phyloP scores from a whole-genome alignment of 2,797 vertebrate species.

The Clarias fuscus region DNA sequence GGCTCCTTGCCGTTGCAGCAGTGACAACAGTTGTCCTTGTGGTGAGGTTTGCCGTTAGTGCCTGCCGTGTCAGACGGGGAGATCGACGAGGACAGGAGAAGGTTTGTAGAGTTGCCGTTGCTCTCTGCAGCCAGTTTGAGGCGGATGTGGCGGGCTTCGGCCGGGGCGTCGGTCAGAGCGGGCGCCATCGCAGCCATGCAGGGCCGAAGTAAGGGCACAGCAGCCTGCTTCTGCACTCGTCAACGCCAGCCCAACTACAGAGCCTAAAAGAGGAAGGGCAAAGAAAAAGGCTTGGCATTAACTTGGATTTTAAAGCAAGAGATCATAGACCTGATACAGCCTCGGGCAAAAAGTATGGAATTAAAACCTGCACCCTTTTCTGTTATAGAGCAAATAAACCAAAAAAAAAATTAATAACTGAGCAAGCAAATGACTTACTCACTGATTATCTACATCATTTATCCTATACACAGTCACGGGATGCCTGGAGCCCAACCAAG shows the following conservation, averaged over 20 bases:
- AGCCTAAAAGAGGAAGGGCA: constrained; percentile 27
- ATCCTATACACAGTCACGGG: too few species aligned
- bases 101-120: constrained; percentile 92
- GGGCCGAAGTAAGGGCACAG: constrained; percentile 91
- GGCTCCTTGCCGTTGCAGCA: constrained; percentile 63
- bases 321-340: not conserved
- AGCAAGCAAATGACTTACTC: too few species aligned
- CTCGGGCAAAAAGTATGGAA: too few species aligned
- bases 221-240: constrained; percentile 89
- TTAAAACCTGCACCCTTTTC: too few species aligned
- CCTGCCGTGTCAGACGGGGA: constrained; percentile 54
- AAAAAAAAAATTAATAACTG: too few species aligned
- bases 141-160: constrained; percentile 99
- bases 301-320: not conserved
- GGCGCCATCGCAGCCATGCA: constrained; percentile 99
- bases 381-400: too few species aligned
- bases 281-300: not conserved
- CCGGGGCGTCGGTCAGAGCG: constrained; percentile 99
- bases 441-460: too few species aligned
- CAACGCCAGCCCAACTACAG: constrained; percentile 82
- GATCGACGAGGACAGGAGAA: constrained; percentile 76
- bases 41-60: constrained; percentile 81
- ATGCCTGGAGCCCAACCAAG: too few species aligned
- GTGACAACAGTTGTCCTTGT: constrained; percentile 29
- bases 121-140: constrained; percentile 99